Base-by-base conservation (phyloP, 2,797 vertebrate genomes). In the Leptoclinus maculatus region DNA sequence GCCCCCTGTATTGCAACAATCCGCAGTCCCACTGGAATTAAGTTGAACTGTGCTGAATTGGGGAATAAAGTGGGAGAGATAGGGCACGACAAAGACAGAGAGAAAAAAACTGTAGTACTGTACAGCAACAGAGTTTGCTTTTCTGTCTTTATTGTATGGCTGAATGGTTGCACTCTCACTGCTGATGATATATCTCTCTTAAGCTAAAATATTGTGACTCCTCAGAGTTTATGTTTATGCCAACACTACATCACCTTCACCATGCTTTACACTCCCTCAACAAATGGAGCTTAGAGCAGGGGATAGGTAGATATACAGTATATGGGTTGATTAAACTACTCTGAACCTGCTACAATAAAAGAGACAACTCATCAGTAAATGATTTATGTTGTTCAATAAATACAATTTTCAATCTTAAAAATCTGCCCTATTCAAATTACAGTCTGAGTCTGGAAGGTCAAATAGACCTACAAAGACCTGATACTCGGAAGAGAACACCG, bases 1-100 rank as follows among this genome's bases (percentile, higher is more conserved):
- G 98, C 96, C 66, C 98, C 98, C 94, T 99, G 98, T 93, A 99
- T 99, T 64, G 98, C 98, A 94, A 99, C 98, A 91, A 99, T 98
- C 92, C 98, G 96, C 92, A 99, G 95, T 86, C 98, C 98, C 95
- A 99, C 98, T 56, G 98, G 98, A 94, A 99, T 99, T 95, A 99
- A 95, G 96, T 99, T 99, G 95, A 99, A 99, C 95, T 99, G 95
- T 90, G 97, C 98, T 99, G 92, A 83, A 94, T 90, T 94, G 84
- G 86, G 65, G 88, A 95, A 85, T 78, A 73, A 87, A 89, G 65
- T 56, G 47, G 74, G 51, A 82, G 53, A 78, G 32, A 68, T 9
- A 76, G 41, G 77, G 36, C 25, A 62, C 5, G 45, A 72, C 71
- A 86, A 51, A 86, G 65, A 69, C 23, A 62, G 65, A 59, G 66